These are phyloP conservation scores for Pemphigus obesinymphae DNA, from an alignment of 1,140 invertebrate genomes.

Conservation along the genomic window DNA sequence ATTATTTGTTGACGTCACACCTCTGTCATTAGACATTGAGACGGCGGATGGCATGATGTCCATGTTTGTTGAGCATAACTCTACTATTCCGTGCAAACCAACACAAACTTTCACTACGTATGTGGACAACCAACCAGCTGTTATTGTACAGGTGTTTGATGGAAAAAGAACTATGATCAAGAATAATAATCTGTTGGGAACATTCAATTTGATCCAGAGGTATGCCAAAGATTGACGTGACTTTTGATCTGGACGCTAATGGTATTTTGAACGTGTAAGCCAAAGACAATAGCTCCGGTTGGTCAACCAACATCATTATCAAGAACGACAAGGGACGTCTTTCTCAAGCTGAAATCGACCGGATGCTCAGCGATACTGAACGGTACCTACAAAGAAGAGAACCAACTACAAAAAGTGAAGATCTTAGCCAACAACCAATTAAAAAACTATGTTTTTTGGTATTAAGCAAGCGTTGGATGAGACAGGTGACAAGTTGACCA, in stretches of 20 bases:
- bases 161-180: slow-evolving; percentile 76
- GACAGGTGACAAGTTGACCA: slow-evolving; percentile 44
- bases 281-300: slow-evolving; percentile 60
- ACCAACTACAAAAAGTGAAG: slow-evolving; percentile 60
- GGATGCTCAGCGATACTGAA: slow-evolving; percentile 65
- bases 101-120: too few relatives aligned
- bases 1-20: too few relatives aligned
- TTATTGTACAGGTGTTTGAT: slow-evolving; percentile 74
- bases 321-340: slow-evolving; percentile 52
- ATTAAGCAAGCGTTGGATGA: too few relatives aligned
- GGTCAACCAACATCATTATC: slow-evolving; percentile 38
- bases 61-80: too few relatives aligned
- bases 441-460: slow-evolving; percentile 75
- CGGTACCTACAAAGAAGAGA: slow-evolving; percentile 54
- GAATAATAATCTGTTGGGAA: slow-evolving; percentile 77
- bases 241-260: slow-evolving; percentile 74
- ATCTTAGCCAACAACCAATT: slow-evolving; percentile 69
- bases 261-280: slow-evolving; percentile 76
- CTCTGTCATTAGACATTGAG: too few relatives aligned
- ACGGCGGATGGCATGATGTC: too few relatives aligned
- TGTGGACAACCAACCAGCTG: slow-evolving; percentile 68
- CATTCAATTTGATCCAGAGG: slow-evolving; percentile 89
- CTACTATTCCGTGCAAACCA: too few relatives aligned
- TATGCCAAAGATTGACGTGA: slow-evolving; percentile 89
- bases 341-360: slow-evolving; percentile 67